Evolutionary conservation across 2,113 vertebrate genomes (phyloP).

Genomic region (Chunga burmeisteri): DNA sequence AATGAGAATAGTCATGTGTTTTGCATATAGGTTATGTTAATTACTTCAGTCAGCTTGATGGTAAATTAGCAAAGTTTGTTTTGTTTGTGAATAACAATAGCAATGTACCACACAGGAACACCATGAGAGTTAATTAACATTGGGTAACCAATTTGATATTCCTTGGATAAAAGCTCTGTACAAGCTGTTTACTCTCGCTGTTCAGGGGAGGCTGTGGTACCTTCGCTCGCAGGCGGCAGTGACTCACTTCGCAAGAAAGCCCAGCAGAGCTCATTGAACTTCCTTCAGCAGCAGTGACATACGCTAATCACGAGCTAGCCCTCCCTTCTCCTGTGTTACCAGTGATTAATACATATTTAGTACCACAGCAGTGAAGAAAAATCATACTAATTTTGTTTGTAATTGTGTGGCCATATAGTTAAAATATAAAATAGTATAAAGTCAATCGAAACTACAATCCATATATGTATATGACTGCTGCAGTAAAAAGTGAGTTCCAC

Average conservation of each 20-base stretch:
- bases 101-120: background rate
- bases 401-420: background rate
- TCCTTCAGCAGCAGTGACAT: background rate
- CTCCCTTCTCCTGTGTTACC: background rate
- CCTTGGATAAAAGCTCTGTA: background rate
- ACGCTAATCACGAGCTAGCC: background rate
- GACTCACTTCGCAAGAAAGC: background rate
- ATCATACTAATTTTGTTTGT: background rate
- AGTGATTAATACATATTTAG: background rate
- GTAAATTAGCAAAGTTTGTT: background rate
- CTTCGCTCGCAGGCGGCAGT: background rate
- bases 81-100: background rate
- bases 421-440: background rate
- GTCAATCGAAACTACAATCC: background rate
- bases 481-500: background rate
- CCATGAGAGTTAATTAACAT: background rate
- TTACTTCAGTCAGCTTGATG: background rate
- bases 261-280: background rate
- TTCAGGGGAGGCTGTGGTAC: background rate
- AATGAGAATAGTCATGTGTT: background rate
- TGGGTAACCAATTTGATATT: background rate
- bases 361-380: background rate
- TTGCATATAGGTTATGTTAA: background rate
- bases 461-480: background rate
- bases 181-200: background rate